These are phyloP conservation scores for Cylindroiulus punctatus DNA, from an alignment of 2,888 invertebrate species.

Conservation along the genomic window DNA sequence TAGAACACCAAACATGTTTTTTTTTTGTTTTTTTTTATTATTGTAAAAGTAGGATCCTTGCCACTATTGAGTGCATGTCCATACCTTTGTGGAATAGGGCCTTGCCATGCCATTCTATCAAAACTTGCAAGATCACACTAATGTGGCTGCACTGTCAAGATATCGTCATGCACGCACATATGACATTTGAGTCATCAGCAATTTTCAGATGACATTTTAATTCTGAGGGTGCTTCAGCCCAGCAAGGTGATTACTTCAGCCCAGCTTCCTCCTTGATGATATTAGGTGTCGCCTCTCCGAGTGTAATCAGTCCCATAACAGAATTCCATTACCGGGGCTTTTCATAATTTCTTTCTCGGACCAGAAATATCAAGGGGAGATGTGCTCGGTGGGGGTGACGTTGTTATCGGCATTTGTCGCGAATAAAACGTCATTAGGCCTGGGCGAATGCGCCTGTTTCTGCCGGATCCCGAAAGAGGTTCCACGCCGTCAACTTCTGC, in stretches of 20 bases:
- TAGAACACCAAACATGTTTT: too few species aligned
- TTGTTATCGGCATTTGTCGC: background rate
- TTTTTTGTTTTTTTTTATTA: too few species aligned
- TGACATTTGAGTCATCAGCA: background rate
- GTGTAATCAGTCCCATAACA: background rate
- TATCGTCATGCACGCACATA: background rate
- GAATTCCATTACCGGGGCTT: background rate
- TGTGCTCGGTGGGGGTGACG: background rate
- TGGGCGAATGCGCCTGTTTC: background rate
- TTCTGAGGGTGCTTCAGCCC: background rate
- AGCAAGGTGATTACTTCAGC: background rate
- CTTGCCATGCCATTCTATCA: too few species aligned
- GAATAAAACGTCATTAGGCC: background rate
- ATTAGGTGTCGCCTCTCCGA: background rate
- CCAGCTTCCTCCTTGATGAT: background rate
- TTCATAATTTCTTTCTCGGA: background rate
- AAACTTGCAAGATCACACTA: too few species aligned
- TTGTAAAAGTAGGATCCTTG: too few species aligned
- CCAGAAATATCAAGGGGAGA: conserved; percentile 33
- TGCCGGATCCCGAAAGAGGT: conserved; percentile 13
- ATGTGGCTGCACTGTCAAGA: too few species aligned
- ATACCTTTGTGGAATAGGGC: too few species aligned
- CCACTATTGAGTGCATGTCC: too few species aligned
- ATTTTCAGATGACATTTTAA: background rate
- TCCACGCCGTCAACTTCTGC: conserved; percentile 9